Evolutionary conservation across 2,113 vertebrate genomes (phyloP), one percentile per base, ranked within the genome.

Genomic region (Poeciliopsis prolifica): DNA sequence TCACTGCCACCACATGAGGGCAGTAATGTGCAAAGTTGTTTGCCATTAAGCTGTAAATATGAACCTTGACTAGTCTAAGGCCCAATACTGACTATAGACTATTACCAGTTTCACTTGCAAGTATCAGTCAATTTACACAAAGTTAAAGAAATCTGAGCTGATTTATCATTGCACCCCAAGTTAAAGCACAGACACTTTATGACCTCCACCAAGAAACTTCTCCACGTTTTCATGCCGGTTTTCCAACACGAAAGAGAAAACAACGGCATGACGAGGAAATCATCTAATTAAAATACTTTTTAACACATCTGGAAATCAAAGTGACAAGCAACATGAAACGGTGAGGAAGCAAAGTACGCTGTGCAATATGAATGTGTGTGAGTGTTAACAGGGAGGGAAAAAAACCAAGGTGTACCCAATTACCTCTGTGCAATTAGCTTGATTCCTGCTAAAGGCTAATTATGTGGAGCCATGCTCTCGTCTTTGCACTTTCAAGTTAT

Each of bases 401-500:
- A 91, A 93, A 92, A 87, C 81, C 69, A 72, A 90, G 87, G 87
- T 73, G 89, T 90, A 87, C 92, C 92, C 93, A 95, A 94, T 95
- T 95, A 95, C 92, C 92, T 90, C 83, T 75, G 81, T 82, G 91
- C 91, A 94, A 95, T 94, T 94, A 94, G 91, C 91, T 93, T 91
- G 90, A 92, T 94, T 92, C 88, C 71, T 92, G 89, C 91, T 94
- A 94, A 94, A 93, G 91, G 91, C 93, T 95, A 94, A 95, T 95
- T 95, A 95, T 88, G 90, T 88, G 86, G 83, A 89, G 87, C 87
- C 88, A 90, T 84, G 86, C 89, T 85, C 77, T 65, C 92, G 86
- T 89, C 89, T 90, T 90, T 92, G 89, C 92, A 94, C 94, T 95
- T 95, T 94, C 94, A 95, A 95, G 94, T 94, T 95, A 95, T 95